Evolutionary conservation across 2,888 invertebrate genomes (phyloP).

Genomic region (Acleris cristana): DNA sequence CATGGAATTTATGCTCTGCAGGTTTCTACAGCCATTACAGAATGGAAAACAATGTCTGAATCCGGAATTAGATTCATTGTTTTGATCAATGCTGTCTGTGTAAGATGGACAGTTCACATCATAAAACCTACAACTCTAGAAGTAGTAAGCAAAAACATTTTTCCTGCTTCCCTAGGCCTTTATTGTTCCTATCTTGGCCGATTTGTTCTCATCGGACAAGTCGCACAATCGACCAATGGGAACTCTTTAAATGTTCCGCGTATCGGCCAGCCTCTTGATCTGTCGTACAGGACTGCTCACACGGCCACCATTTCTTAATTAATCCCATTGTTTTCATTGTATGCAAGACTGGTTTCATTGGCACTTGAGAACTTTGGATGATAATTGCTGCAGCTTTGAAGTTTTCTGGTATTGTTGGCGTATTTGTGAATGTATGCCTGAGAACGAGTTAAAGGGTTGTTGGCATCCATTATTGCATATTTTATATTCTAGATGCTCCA

Average conservation of each 20-base stretch:
- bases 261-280: slow-evolving; percentile 24
- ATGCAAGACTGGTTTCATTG: slow-evolving; percentile 42
- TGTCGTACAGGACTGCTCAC: slow-evolving; percentile 41
- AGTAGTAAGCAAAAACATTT: slow-evolving; percentile 18
- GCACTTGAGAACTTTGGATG: slow-evolving; percentile 41
- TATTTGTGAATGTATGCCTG: slow-evolving; percentile 22
- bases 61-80: no score
- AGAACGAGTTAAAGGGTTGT: background rate
- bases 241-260: slow-evolving; percentile 26
- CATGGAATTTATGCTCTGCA: background rate
- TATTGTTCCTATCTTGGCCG: slow-evolving; percentile 21
- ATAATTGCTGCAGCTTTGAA: slow-evolving; percentile 26
- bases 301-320: slow-evolving; percentile 49
- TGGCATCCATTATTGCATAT: no score
- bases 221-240: slow-evolving; percentile 24
- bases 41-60: no score
- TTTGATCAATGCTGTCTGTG: no score
- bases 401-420: slow-evolving; percentile 22
- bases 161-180: slow-evolving; percentile 24
- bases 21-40: background rate
- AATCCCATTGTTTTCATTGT: slow-evolving; percentile 49
- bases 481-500: no score
- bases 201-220: slow-evolving; percentile 22
- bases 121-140: slow-evolving; percentile 9
- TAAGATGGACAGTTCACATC: slow-evolving; percentile 5